Evolutionary conservation across 2,888 invertebrate species (phyloP), one percentile per base, ranked within the genome.

Genomic region (Molanna angustata): DNA sequence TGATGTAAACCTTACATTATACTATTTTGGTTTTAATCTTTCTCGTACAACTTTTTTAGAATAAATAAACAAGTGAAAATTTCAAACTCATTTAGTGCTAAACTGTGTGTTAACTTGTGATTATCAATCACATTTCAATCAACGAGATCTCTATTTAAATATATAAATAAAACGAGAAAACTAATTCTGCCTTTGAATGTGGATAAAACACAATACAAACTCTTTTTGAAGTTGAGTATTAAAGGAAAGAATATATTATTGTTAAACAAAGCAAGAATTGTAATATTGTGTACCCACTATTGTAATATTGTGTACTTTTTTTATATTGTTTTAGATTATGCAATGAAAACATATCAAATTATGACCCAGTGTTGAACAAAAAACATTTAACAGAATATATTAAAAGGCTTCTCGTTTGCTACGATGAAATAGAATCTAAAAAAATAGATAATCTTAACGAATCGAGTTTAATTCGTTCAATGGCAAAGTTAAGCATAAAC

Each of bases 361-460:
- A 80, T 68, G 86, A 89, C 66, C 79, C 84, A 20, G 77, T 81
- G 42, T 77, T 90, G 3, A 90, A 91, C 63, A 75, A 74, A 56
- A 82, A 80, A 57, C 85, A 88, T 65, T 68, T 88, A 44, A 71
- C 82, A 54, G 89, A 90, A 69, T 88, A 88, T 64, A 68, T 90
- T 3, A 85, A 86, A 64, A 78, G 80, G 64, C 73, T 85, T 49
- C 68, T 88, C 1, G 69, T 69, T 44, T 71, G 82, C 33, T 85
- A 82, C 64, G 82, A 84, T 63, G 71, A 73, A 35, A 58, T 61
- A 57, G 54, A 61, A 60, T 61, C 52, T 58, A 59, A 32, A 3
- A 37, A 22, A 16, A n/a, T 14, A 19, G 13, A 11, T 9, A 11
- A 45, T 20, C 16, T 37, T 11, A 35, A 27, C 22, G 17, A 39